Base-by-base conservation (phyloP, 2,888 invertebrate species). In the Epirrhoe tristata region DNA sequence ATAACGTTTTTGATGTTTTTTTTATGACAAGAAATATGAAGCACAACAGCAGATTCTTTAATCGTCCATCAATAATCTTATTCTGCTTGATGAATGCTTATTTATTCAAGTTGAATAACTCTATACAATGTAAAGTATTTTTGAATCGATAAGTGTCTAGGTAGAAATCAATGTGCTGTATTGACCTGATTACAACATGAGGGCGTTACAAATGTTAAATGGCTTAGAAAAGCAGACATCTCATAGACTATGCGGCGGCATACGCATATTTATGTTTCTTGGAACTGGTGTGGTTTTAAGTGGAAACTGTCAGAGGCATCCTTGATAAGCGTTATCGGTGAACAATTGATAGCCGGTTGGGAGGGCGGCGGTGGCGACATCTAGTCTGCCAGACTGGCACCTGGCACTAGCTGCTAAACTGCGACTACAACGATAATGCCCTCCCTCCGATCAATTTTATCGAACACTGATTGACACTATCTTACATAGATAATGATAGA, bases 301-400 rank as follows among this genome's bases (percentile, higher is more conserved):
- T 81, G 77, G 81, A 79, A 84, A 78, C 70, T 74, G 74, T 59
- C 63, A 77, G 74, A 77, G 75, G 67, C 70, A 71, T 74, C 52
- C 67, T 74, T 5, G 85, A 85, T 86, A 85, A 75, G 73, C 61
- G 77, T 74, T 83, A 85, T 83, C 85, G 78, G 81, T 78, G 81
- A 78, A 74, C 77, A 78, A 79, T 75, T 81, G 84, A 82, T 85
- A 86, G 76, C 72, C 67, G 66, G 80, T 71, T 69, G 70, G 80
- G 70, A 80, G 79, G 83, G 78, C 79, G 79, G 54, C 72, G 56
- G 79, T 81, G 85, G 86, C 83, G 89, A 81, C 88, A 84, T 75
- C 82, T 83, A 80, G 88, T 89, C 89, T 89, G 79, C 66, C 52
- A 66, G 51, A 48, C 74, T 70, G 57, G 60, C 68, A 51, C 12